Percentiles rank a stretch among this genome's conserved stretches.
Conservation (phyloP, 2,888 invertebrate genomes). For the Molorchus minor region DNA sequence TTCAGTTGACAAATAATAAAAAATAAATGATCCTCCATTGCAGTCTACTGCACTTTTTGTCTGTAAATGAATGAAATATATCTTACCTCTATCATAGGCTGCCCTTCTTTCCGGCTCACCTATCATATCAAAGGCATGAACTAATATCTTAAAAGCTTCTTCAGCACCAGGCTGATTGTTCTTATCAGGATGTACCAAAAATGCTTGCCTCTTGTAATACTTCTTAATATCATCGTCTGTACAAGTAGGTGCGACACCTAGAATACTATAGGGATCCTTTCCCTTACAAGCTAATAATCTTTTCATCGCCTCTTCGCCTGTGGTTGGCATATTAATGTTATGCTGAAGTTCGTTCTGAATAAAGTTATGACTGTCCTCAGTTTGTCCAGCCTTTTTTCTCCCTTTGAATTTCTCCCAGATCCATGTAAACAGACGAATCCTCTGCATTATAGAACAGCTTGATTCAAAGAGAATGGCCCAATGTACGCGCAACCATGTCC, state of each 20-base stretch:
- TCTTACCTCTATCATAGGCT: constrained; percentile 60
- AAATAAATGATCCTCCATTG: constrained; percentile 1
- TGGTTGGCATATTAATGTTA: constrained; percentile 85
- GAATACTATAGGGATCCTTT: constrained; percentile 89
- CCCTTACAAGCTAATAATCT: constrained; percentile 88
- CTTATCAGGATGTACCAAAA: constrained; percentile 95
- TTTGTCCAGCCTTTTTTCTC: constrained; percentile 51
- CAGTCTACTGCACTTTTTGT: too few species aligned
- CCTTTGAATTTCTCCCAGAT: constrained; percentile 58
- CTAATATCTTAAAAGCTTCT: constrained; percentile 95
- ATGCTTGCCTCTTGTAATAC: constrained; percentile 93
- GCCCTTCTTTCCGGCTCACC: constrained; percentile 80
- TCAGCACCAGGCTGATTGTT: constrained; percentile 95
- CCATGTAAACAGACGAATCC: constrained; percentile 56
- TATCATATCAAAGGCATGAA: constrained; percentile 94
- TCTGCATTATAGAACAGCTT: constrained; percentile 49
- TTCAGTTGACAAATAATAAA: too few species aligned
- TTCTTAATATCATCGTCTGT: constrained; percentile 94
- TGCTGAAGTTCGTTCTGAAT: constrained; percentile 68
- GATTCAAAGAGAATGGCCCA: constrained; percentile 53
- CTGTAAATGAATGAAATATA: too few species aligned
- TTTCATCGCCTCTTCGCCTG: constrained; percentile 95
- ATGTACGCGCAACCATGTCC: constrained; percentile 53
- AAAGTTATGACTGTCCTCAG: constrained; percentile 63
- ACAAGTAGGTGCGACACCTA: constrained; percentile 83